Evolutionary conservation across 2,113 vertebrate genomes (phyloP), one percentile per base, ranked within the genome.

Genomic region (Epinephelus cyanopodus): DNA sequence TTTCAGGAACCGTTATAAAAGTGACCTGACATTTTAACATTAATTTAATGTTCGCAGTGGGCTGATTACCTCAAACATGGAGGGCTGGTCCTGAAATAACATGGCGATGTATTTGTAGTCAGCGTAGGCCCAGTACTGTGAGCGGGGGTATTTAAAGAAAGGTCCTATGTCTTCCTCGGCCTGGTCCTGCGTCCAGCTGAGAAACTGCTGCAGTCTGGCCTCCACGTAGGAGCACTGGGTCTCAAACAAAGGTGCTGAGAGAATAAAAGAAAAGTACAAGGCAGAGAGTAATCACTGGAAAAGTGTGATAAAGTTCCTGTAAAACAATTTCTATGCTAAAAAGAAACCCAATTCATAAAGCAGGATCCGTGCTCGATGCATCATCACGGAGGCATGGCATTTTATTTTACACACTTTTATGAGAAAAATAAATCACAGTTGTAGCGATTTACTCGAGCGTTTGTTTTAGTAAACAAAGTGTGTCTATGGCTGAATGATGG

Each of bases 71-170:
- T 98, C 93, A 91, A 99, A 98, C 90, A 97, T 87, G 73, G 95
- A 90, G 37, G 96, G 93, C 57, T 95, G 96, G 47, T 98, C 96
- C 92, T 96, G 95, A 92, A 99, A 98, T 79, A 98, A 29, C 65
- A 62, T 83, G 54, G 96, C 94, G 39, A 99, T 95, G 88, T 99
- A 98, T 89, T 99, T 99, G 94, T 99, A 99, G 93, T 99, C 98
- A 15, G 98, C 98, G 3, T 99, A 99, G 73, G 97, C 97, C 98
- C 98, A 99, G 74, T 95, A 97, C 61, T 96, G 95, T 23, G 95
- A 94, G 68, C 66, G 72, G 62, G 96, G 87, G 0, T 95, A 98
- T 61, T 92, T 84, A 75, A 68, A 82, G 91, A 99, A 97, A 21
- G 95, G 94, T 50, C 97, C 97, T 25, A 87, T 90, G 23, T 81